These are phyloP conservation scores for Drosophila multiciliata DNA, from an alignment of 2,888 invertebrate genomes.

Conservation along the genomic window DNA sequence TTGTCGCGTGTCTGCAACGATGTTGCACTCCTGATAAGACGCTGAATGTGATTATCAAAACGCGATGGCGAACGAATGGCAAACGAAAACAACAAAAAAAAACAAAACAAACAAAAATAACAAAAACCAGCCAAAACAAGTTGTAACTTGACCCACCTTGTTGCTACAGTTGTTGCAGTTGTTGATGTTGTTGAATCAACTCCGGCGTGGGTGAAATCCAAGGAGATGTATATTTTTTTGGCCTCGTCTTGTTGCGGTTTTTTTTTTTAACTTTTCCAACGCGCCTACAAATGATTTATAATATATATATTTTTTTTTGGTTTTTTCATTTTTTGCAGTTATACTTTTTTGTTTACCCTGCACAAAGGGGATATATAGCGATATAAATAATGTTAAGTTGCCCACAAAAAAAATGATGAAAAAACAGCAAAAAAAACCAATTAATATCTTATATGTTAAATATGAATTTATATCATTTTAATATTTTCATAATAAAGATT, in stretches of 20 bases:
- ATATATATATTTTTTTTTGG: constrained; percentile 26
- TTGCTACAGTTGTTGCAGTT: constrained; percentile 7
- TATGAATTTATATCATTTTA: no score
- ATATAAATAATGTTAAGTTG: not conserved
- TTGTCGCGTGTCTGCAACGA: constrained; percentile 50
- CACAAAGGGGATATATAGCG: not conserved
- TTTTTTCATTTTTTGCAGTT: constrained; percentile 27
- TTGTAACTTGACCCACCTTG: constrained; percentile 61
- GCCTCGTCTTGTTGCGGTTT: constrained; percentile 60
- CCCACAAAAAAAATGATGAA: not conserved
- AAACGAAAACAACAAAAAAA: constrained; percentile 18
- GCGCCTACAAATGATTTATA: constrained; percentile 68
- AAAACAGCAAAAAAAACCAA: no score
- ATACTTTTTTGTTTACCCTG: constrained; percentile 46
- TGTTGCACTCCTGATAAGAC: constrained; percentile 50
- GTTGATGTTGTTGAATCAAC: constrained; percentile 39
- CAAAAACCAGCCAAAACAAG: constrained; percentile 51
- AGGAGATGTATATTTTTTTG: constrained; percentile 69
- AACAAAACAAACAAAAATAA: constrained; percentile 5
- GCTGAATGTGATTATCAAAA: constrained; percentile 55
- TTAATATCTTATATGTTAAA: no score
- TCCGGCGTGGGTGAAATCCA: constrained; percentile 75
- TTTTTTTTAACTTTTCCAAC: constrained; percentile 74
- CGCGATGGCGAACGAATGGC: constrained; percentile 43
- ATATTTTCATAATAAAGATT: not conserved